phyloP scores from a whole-genome alignment of 2,113 vertebrate species.

The Loxodonta africana region DNA sequence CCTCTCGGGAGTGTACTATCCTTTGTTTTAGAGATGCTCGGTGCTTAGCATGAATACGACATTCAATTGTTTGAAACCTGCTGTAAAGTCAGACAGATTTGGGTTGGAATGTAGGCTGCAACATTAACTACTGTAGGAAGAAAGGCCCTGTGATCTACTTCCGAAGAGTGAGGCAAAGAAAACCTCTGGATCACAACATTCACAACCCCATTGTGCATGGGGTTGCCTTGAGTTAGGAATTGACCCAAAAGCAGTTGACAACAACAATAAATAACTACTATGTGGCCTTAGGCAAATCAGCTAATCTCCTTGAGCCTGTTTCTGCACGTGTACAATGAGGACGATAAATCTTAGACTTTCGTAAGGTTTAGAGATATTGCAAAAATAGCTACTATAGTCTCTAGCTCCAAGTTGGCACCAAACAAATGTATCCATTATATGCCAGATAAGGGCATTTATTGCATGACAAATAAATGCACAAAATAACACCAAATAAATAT shows the following conservation, averaged over 20 bases:
- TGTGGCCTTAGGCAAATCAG: background rate
- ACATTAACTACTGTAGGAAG: background rate
- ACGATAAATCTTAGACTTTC: background rate
- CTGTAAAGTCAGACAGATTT: background rate
- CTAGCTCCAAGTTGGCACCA: background rate
- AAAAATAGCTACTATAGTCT: background rate
- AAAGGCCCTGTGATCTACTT: background rate
- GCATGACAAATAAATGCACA: background rate
- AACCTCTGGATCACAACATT: background rate
- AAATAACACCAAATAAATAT: conserved; percentile 5
- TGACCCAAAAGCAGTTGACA: background rate
- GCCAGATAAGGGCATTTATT: background rate
- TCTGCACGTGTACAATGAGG: background rate
- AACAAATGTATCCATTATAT: background rate
- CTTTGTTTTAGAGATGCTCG: background rate
- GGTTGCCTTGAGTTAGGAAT: background rate
- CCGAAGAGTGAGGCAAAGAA: background rate
- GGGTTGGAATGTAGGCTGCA: background rate
- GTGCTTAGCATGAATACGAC: background rate
- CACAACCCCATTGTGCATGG: background rate
- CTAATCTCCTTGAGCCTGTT: background rate
- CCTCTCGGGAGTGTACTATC: background rate
- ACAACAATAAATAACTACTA: background rate
- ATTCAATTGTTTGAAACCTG: background rate
- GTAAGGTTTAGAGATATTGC: background rate